phyloP scores from a whole-genome alignment of 2,113 vertebrate genomes.

The Mungos mungo region DNA sequence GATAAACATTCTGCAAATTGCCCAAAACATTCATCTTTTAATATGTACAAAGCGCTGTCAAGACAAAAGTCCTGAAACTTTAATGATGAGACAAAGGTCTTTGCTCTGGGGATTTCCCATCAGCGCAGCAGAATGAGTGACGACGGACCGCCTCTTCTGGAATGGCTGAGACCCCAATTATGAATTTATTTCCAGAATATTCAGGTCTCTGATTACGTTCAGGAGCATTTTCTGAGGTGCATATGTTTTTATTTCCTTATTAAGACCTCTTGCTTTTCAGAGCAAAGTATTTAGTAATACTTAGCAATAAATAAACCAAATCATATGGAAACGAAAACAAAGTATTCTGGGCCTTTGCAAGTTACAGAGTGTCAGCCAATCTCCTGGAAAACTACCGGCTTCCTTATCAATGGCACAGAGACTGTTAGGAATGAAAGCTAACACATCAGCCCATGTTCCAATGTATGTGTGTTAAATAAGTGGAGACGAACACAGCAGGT shows the following conservation, averaged over 20 bases:
- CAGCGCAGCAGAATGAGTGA: not conserved
- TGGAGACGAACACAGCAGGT: not conserved
- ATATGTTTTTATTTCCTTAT: constrained; percentile 29
- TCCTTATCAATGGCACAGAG: not conserved
- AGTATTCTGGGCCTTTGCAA: not conserved
- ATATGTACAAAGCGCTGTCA: not conserved
- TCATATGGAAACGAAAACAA: not conserved
- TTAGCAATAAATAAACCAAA: constrained; percentile 55
- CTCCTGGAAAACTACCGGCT: not conserved
- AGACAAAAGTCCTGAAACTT: not conserved
- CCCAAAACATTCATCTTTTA: not conserved
- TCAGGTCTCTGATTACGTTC: not conserved
- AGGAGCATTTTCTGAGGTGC: constrained; percentile 50
- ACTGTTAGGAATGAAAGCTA: not conserved
- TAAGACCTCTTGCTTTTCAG: constrained; percentile 12
- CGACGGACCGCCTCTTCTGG: rapidly evolving
- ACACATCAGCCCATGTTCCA: rapidly evolving
- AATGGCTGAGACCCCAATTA: not conserved
- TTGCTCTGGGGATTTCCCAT: not conserved
- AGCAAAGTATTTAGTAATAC: constrained; percentile 46
- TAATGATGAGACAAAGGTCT: not conserved
- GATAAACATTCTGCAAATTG: not conserved
- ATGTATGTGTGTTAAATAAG: not conserved
- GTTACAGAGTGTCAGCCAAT: not conserved
- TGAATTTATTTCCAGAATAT: not conserved